Base-by-base conservation (phyloP, 2,888 invertebrate genomes). In the Anthophora plumipes region DNA sequence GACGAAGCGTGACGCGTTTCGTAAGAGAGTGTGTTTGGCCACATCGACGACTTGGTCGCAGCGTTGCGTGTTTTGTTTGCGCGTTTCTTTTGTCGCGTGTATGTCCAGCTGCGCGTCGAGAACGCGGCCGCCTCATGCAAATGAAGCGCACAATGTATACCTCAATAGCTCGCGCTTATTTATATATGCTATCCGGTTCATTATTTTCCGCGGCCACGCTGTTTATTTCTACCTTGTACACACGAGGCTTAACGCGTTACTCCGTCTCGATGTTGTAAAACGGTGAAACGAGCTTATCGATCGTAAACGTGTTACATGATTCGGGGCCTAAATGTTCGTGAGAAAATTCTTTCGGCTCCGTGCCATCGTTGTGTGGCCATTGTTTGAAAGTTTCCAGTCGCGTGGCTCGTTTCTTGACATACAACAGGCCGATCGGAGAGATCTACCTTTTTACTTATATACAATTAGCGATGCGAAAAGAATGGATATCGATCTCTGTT, bases 31-130 rank as follows among this genome's bases (percentile, higher is more conserved):
- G n/a, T n/a, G n/a, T n/a, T n/a, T n/a, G n/a, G n/a, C 54, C 61
- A 46, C 70, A 64, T 22, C 78, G 52, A 55, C 72, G 66, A 57
- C 73, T 31, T 41, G 64, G 76, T 55, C 61, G 64, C 68, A 71
- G 76, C 54, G 82, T 89, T 73, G 88, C 88, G 81, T 89, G 88
- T 88, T 88, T 90, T 90, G 88, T 91, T 91, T 89, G 88, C 88
- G 80, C 87, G 88, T 90, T 89, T 90, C 88, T 88, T 91, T 89
- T 90, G 86, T 89, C 82, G 86, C 90, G 77, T 88, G 89, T 91
- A 84, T 91, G 90, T 90, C 90, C 91, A 90, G 88, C 90, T 91
- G 91, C 85, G 88, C 85, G 86, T 82, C 72, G 89, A 86, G 88
- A 81, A 82, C 82, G 74, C 79, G 82, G 74, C 76, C 75, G 83